These are phyloP conservation scores for Xiphorhynchus elegans DNA, from an alignment of 2,113 vertebrate genomes.

Conservation along the genomic window DNA sequence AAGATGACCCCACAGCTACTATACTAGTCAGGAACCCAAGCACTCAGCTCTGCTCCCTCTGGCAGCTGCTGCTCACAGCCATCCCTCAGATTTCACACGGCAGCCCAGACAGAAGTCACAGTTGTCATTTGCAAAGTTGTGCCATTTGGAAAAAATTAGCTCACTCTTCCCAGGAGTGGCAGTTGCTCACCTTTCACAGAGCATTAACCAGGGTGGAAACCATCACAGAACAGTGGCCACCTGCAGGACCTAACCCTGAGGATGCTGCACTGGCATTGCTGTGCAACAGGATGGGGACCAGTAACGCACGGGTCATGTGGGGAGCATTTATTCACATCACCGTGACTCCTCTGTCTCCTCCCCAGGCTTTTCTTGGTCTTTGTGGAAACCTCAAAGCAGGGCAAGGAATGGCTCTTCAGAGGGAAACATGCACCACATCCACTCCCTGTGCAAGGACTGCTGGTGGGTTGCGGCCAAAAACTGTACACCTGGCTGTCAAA, in stretches of 20 bases:
- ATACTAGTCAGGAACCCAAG: not conserved
- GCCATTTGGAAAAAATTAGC: constrained; percentile 18
- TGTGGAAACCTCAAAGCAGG: rapidly evolving
- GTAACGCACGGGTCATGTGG: rapidly evolving
- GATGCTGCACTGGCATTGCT: not conserved
- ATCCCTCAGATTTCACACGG: not conserved
- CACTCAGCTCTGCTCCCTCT: not conserved
- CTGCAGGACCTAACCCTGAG: not conserved
- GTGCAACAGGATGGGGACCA: not conserved
- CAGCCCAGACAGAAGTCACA: constrained; percentile 27
- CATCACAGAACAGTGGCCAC: not conserved
- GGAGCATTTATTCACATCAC: not conserved
- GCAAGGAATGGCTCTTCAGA: not conserved
- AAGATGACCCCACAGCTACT: not conserved
- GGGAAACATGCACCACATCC: rapidly evolving
- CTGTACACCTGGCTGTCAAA: not conserved
- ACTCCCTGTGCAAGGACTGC: rapidly evolving
- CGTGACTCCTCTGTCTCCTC: not conserved
- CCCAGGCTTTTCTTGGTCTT: not conserved
- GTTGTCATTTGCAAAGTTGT: constrained; percentile 1
- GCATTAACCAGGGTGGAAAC: rapidly evolving
- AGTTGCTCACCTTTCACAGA: rapidly evolving
- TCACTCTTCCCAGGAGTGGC: not conserved
- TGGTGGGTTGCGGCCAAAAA: not conserved
- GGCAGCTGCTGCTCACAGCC: constrained; percentile 35